Conservation (phyloP, 1,140 invertebrate species). For the Pseudomyrmex sp. region DNA sequence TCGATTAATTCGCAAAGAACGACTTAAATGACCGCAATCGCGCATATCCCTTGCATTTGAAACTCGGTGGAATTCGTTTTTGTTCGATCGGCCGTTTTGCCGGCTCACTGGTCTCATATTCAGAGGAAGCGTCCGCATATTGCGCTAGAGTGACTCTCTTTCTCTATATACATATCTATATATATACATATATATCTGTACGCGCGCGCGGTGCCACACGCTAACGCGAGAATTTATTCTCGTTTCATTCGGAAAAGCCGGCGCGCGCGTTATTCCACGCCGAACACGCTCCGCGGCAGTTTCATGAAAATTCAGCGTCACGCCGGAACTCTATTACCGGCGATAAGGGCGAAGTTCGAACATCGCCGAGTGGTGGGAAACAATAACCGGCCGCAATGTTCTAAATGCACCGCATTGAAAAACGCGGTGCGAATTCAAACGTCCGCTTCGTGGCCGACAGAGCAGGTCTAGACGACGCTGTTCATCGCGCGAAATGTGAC, state of each 20-base stretch:
- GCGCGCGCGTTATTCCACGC: slow-evolving; percentile 59
- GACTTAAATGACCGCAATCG: neutral
- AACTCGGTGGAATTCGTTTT: slow-evolving; percentile 35
- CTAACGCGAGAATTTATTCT: slow-evolving; percentile 67
- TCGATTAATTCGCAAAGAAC: slow-evolving; percentile 39
- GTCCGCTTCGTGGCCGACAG: neutral
- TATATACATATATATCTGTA: no score
- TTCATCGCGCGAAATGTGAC: neutral
- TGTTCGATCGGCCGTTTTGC: slow-evolving; percentile 40
- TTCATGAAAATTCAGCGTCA: slow-evolving; percentile 71
- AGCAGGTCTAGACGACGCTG: neutral
- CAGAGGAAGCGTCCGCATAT: slow-evolving; percentile 30
- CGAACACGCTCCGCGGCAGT: slow-evolving; percentile 52
- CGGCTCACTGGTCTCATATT: slow-evolving; percentile 46
- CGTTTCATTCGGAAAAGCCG: neutral
- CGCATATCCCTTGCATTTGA: neutral
- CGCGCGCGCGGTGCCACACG: neutral
- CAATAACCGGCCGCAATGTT: slow-evolving; percentile 24
- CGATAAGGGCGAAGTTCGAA: slow-evolving; percentile 63
- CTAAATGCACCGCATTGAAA: slow-evolving; percentile 48
- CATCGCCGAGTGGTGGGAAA: slow-evolving; percentile 20
- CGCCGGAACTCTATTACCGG: slow-evolving; percentile 62
- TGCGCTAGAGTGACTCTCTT: neutral
- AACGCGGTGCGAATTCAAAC: slow-evolving; percentile 31
- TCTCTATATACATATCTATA: neutral